Base-by-base conservation (phyloP, 2,888 invertebrate genomes). In the Perizoma affinitatum region DNA sequence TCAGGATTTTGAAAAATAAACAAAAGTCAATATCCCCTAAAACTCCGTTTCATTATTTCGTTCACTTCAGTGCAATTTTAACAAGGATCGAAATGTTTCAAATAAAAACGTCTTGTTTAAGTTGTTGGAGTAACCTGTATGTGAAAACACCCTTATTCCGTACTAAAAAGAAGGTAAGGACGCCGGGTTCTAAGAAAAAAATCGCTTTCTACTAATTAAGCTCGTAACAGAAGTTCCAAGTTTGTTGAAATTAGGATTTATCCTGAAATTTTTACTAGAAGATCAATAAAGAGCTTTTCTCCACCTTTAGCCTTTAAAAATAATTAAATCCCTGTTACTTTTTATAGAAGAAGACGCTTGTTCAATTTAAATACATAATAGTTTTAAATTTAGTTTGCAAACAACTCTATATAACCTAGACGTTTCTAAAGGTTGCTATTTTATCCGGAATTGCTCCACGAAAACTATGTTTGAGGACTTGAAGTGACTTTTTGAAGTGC, bases 141-240 rank as follows among this genome's bases (percentile, higher is more conserved):
- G 7, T 44, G 6, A 44, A 44, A 6, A 11, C 34, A 35, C 40
- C 22, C 34, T 41, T 35, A 50, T 43, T 36, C 43, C 41, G 41
- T 51, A 63, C 62, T 64, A 58, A 61, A 61, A 60, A 60, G 64
- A 55, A 63, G 64, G 42, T 57, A 63, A 61, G 52, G 65, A 64
- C 61, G 58, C 66, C 57, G 58, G 57, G 63, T 66, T 65, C 65
- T 65, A 63, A 70, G 67, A 69, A 66, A 68, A n/a, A 67, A 70
- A 70, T 70, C 67, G 63, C 70, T 71, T 69, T 64, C 61, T 52
- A 65, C 63, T 65, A 65, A 68, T 69, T 68, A 66, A 61, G 66
- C 58, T 61, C 54, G 59, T 68, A 65, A 69, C 63, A 66, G 66
- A 66, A 66, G 61, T 65, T 68, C 58, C 54, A 65, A 61, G 62